phyloP scores from a whole-genome alignment of 2,113 vertebrate genomes.

The Xenopus borealis region DNA sequence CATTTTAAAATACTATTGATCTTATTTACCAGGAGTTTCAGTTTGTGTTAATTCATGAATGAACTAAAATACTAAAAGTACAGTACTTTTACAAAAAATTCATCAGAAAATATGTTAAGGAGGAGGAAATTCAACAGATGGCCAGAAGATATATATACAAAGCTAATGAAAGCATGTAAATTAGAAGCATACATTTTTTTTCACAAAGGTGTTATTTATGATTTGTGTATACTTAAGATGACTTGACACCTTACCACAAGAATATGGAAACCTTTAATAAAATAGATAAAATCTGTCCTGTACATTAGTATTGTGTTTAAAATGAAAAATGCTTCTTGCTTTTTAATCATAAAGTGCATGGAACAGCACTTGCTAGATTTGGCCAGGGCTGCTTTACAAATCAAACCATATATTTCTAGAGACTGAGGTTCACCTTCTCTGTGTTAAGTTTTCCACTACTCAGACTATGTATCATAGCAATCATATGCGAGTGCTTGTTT shows the following conservation, averaged over 20 bases:
- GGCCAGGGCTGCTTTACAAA: not conserved
- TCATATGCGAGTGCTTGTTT: constrained; percentile 87
- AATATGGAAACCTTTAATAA: not conserved
- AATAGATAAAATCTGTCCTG: constrained; percentile 20
- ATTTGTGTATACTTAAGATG: not conserved
- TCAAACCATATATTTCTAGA: constrained; percentile 58
- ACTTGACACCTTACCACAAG: not conserved
- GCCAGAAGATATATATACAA: no score
- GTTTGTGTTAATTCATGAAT: no score
- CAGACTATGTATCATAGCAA: constrained; percentile 95
- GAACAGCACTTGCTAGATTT: not conserved
- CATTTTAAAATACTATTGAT: no score
- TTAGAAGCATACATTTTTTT: not conserved
- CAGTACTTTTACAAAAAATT: no score
- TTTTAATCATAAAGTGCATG: no score
- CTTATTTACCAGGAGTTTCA: no score
- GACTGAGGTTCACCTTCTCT: constrained; percentile 81
- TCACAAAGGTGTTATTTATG: not conserved
- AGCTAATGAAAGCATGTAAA: not conserved
- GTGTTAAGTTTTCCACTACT: constrained; percentile 82
- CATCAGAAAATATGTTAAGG: no score
- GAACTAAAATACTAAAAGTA: no score
- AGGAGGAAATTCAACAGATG: no score
- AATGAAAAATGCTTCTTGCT: not conserved
- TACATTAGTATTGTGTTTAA: constrained; percentile 5